Evolutionary conservation across 1,140 invertebrate genomes (phyloP).

Genomic region (Plutomurus gul): DNA sequence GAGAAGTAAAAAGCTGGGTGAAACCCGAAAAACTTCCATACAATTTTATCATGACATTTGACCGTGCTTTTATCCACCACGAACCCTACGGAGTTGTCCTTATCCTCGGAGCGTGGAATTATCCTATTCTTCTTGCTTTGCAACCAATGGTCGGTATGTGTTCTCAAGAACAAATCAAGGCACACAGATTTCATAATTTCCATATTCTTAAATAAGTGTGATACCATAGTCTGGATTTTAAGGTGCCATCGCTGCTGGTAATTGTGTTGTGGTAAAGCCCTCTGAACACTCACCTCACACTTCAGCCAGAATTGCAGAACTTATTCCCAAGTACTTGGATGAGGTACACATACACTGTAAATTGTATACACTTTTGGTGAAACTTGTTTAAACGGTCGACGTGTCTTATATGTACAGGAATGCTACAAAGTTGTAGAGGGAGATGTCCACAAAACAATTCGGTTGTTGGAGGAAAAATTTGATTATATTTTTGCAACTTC

Average conservation of each 20-base stretch:
- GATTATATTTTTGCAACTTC: slow-evolving; percentile 72
- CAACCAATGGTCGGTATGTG: slow-evolving; percentile 65
- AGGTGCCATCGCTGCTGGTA: slow-evolving; percentile 66
- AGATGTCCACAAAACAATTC: slow-evolving; percentile 62
- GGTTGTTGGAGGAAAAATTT: slow-evolving; percentile 64
- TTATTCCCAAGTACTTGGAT: slow-evolving; percentile 66
- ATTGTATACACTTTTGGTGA: background rate
- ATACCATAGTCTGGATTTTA: too few species aligned
- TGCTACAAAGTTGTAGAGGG: slow-evolving; percentile 63
- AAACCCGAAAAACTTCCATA: slow-evolving; percentile 35
- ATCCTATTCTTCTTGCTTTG: slow-evolving; percentile 65
- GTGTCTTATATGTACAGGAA: slow-evolving; percentile 56
- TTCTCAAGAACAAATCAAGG: too few species aligned
- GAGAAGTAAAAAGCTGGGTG: slow-evolving; percentile 41
- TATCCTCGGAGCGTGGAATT: slow-evolving; percentile 70
- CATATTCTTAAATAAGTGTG: background rate
- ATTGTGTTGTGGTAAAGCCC: slow-evolving; percentile 67
- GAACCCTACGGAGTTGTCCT: slow-evolving; percentile 58
- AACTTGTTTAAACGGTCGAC: background rate
- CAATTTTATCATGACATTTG: slow-evolving; percentile 31
- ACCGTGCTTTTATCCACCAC: slow-evolving; percentile 22
- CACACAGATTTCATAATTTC: background rate
- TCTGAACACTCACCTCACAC: slow-evolving; percentile 64
- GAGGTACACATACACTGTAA: slow-evolving; percentile 55
- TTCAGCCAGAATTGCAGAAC: slow-evolving; percentile 61